These are phyloP conservation scores for Hydractinia symbiolongicarpus DNA, from an alignment of 30 jellyfish, hydroid and myxozoan genomes.

Conservation along the genomic window DNA sequence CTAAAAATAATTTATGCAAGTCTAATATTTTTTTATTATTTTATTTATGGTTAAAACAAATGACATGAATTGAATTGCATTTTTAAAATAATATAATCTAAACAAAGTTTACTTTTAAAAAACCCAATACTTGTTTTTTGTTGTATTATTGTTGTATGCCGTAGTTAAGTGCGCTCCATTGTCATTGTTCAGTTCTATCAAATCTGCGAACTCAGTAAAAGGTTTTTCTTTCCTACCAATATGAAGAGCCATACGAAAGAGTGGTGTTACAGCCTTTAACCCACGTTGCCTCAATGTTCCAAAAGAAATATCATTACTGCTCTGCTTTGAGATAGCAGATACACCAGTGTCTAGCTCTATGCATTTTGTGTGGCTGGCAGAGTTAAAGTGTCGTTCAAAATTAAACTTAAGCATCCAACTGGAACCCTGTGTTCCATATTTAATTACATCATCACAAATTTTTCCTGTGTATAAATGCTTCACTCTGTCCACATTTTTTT, in stretches of 20 bases:
- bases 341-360: not conserved
- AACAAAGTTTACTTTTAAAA: too few relatives aligned
- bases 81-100: too few relatives aligned
- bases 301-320: not conserved
- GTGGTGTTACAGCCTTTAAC: not conserved
- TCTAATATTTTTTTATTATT: too few relatives aligned
- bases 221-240: not conserved
- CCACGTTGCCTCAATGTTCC: slow-evolving; percentile 4
- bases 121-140: too few relatives aligned
- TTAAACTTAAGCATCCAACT: not conserved
- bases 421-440: not conserved
- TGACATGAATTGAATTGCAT: too few relatives aligned
- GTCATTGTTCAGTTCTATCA: not conserved
- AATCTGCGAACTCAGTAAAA: not conserved
- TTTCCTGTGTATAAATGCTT: not conserved
- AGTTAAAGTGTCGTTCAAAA: not conserved
- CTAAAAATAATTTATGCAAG: too few relatives aligned
- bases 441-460: not conserved
- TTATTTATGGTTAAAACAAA: too few relatives aligned
- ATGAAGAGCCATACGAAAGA: not conserved
- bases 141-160: slow-evolving; percentile 6
- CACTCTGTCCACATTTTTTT: too few relatives aligned
- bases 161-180: not conserved
- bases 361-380: not conserved
- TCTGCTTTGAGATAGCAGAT: not conserved